Evolutionary conservation across 2,113 vertebrate genomes (phyloP).

Genomic region (Cercocebus atys): DNA sequence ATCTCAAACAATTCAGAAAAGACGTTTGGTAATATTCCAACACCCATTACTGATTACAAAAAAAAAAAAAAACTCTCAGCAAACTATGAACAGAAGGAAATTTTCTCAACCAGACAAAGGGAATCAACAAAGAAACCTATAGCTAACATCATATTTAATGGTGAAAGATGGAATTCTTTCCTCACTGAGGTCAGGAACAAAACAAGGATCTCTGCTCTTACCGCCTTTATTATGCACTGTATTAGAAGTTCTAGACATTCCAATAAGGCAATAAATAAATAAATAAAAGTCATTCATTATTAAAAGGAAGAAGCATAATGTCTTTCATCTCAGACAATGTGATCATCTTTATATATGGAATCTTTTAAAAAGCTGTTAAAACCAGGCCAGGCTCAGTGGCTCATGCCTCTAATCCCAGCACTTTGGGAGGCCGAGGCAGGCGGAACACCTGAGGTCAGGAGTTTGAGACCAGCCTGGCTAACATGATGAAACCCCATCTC

Average conservation of each 20-base stretch:
- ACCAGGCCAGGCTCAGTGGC: not conserved
- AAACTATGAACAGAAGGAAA: not conserved
- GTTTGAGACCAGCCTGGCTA: no score
- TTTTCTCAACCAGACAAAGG: not conserved
- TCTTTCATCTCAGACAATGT: not conserved
- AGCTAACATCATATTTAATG: not conserved
- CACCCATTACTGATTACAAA: not conserved
- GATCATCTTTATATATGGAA: conserved; percentile 7
- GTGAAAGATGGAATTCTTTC: not conserved
- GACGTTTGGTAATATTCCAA: not conserved
- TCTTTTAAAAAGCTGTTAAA: conserved; percentile 14
- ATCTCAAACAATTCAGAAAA: not conserved
- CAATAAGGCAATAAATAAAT: not conserved
- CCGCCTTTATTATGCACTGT: not conserved
- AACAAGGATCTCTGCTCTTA: not conserved
- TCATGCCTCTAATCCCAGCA: no score
- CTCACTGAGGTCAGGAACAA: not conserved
- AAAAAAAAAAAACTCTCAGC: not conserved
- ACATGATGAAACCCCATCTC: no score
- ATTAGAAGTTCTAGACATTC: not conserved
- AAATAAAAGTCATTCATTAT: not conserved
- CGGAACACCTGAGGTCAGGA: no score
- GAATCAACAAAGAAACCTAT: not conserved
- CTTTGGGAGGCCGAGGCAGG: no score
- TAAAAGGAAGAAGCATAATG: not conserved